phyloP scores from a whole-genome alignment of 2,113 vertebrate genomes.

The Nettapus auritus region DNA sequence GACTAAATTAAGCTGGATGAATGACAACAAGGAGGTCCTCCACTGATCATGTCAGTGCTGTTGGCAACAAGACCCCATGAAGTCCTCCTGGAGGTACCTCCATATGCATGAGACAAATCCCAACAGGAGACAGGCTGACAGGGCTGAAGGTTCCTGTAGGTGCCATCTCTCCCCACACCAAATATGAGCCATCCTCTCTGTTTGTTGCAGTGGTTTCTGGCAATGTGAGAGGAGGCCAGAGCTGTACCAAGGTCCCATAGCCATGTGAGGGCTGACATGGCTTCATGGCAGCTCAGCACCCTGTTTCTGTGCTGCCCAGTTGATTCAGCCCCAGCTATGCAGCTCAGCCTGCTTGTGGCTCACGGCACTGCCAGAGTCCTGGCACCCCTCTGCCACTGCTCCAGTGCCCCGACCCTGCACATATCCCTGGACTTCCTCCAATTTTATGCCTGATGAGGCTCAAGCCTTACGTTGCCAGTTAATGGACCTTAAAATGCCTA shows the following conservation, averaged over 20 bases:
- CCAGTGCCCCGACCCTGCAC: background rate
- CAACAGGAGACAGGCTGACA: background rate
- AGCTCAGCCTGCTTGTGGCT: background rate
- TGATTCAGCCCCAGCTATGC: background rate
- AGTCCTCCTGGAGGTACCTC: background rate
- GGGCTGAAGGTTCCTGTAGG: background rate
- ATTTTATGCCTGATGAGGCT: background rate
- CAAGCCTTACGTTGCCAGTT: background rate
- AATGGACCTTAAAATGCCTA: slow-evolving; percentile 1
- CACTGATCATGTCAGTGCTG: background rate
- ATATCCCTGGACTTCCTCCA: background rate
- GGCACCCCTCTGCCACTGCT: background rate
- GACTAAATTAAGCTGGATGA: background rate
- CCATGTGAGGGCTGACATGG: background rate
- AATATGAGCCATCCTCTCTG: background rate
- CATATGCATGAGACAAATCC: background rate
- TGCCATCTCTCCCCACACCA: background rate
- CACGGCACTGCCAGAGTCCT: background rate
- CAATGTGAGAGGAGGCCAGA: background rate
- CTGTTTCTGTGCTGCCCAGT: background rate
- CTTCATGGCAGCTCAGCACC: background rate
- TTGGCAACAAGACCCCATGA: rapidly evolving
- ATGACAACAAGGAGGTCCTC: background rate
- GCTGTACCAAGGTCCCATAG: background rate
- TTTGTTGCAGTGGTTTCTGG: rapidly evolving